Evolutionary conservation across 2,797 vertebrate species (phyloP), one percentile per base, ranked within the genome.

Genomic region (Clarias fuscus): DNA sequence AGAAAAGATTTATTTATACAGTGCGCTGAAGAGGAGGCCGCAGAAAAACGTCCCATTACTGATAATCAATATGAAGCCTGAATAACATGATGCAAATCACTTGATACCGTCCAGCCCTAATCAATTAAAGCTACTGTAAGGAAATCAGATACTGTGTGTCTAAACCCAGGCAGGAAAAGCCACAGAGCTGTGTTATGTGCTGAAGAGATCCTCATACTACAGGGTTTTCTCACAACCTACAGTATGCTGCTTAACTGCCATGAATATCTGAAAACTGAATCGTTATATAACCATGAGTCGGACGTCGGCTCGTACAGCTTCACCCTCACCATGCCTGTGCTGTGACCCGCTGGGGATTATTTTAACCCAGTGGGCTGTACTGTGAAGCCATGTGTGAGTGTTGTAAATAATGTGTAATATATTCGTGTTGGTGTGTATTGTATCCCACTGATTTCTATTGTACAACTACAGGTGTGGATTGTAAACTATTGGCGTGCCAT

Each of bases 81-180:
- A 40, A 86, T 82, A 72, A 82, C 59, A 82, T 62, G 37, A 86
- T 37, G 40, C 61, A 82, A 56, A 40, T 82, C 68, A 81, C 78
- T 64, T 56, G 78, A 73, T 82, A 53, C 17, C 37, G n/a, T 37
- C 40, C 67, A 82, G n/a, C 40, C 40, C 40, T 37, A 82, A 86
- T 86, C 85, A 73, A 65, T 82, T 61, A 43, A 62, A 80, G 33
- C 30, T 82, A 53, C n/a, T 82, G 40, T 37, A 64, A 33, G 59
- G 67, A 65, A 86, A 86, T 82, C 68, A 75, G 85, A 81, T 82
- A 86, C 58, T 33, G 30, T 71, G 58, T 4, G 24, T 81, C 18
- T 68, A 61, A 85, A 37, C 68, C 22, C 40, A 70, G 83, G 64
- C 70, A 20, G 53, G 4, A 48, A 43, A 73, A 71, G 22, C 33